Conservation (phyloP, 2,113 vertebrate species). For the Willisornis vidua region DNA sequence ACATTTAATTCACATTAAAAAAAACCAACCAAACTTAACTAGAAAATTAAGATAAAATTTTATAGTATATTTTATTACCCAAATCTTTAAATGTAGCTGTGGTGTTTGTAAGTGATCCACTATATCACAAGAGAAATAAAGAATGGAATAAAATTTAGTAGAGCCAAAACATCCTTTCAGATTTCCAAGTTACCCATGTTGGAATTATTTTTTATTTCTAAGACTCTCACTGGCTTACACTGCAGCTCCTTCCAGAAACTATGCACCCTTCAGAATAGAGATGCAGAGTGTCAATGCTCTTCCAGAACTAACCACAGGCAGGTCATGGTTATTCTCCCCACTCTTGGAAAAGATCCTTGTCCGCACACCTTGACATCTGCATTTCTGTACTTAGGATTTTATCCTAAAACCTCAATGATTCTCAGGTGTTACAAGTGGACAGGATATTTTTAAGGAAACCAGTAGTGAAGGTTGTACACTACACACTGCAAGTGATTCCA, state of each 20-base stretch:
- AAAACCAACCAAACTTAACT: neutral
- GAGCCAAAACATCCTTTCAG: neutral
- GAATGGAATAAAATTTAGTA: neutral
- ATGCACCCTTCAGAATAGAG: neutral
- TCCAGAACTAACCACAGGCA: neutral
- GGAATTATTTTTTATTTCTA: neutral
- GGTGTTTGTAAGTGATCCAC: neutral
- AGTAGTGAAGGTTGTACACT: neutral
- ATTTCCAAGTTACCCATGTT: neutral
- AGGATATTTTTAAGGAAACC: neutral
- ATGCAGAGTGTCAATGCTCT: neutral
- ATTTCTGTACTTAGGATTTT: neutral
- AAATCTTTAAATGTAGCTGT: neutral
- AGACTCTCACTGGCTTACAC: neutral
- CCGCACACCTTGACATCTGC: neutral
- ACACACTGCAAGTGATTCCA: neutral
- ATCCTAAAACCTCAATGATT: neutral
- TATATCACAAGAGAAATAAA: neutral
- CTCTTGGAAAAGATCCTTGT: neutral
- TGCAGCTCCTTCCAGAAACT: neutral
- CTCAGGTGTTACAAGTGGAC: neutral
- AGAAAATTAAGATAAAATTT: neutral
- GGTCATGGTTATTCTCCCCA: neutral
- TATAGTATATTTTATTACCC: neutral
- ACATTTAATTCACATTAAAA: neutral